Evolutionary conservation across 2,888 invertebrate genomes (phyloP).

Genomic region (Baccha elongata): DNA sequence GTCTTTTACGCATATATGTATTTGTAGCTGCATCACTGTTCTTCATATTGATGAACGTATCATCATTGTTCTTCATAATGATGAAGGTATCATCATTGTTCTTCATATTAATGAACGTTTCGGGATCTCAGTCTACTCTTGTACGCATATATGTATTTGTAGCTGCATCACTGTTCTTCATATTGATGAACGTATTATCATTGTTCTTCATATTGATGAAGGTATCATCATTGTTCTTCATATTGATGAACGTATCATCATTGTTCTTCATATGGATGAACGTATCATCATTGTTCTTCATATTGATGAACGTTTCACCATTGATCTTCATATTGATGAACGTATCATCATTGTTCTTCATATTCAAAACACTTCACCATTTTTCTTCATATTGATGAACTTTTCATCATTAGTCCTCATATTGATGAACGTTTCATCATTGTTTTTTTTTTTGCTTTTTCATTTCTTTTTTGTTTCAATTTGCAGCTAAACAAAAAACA

Average conservation of each 20-base stretch:
- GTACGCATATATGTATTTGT: too few relatives aligned
- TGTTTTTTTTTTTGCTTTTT: background rate
- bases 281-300: background rate
- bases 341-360: background rate
- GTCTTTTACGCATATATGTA: conserved; percentile 1
- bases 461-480: background rate
- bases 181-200: background rate
- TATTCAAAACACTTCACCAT: background rate
- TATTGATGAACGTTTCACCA: background rate
- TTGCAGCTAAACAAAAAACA: background rate
- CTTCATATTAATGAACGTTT: background rate
- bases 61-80: background rate
- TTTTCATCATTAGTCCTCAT: too few relatives aligned
- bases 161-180: background rate
- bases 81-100: background rate
- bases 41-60: conserved; percentile 16
- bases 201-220: conserved; percentile 1
- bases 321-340: conserved; percentile 19
- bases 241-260: background rate
- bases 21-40: background rate
- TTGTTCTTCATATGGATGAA: conserved; percentile 10
- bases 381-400: background rate
- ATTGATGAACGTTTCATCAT: background rate
- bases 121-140: too few relatives aligned
- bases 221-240: background rate